Percentiles rank a stretch among this genome's conserved stretches.
phyloP scores from a whole-genome alignment of 1,140 invertebrate species.

The Melipona quadrifasciata region DNA sequence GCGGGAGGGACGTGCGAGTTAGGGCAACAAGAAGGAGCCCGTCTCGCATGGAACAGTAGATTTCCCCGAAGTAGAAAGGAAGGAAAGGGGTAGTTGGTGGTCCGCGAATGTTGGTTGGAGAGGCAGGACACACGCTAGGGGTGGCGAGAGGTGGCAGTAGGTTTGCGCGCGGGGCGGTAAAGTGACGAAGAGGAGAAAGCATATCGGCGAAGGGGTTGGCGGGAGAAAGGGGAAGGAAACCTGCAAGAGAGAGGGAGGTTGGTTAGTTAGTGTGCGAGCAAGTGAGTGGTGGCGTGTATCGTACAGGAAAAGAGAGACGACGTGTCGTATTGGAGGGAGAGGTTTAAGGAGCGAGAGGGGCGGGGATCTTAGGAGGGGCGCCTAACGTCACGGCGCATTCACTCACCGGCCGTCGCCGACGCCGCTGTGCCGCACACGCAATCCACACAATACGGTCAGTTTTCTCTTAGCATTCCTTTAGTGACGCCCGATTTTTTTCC shows the following conservation, averaged over 20 bases:
- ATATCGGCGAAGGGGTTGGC: slow-evolving; percentile 22
- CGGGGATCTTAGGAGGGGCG: slow-evolving; percentile 76
- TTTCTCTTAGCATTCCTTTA: slow-evolving; percentile 53
- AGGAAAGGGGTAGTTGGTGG: slow-evolving; percentile 62
- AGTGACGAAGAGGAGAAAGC: slow-evolving; percentile 47
- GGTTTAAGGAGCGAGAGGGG: slow-evolving; percentile 62
- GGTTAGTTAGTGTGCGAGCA: slow-evolving; percentile 56
- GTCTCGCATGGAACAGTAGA: slow-evolving; percentile 51
- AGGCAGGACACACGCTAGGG: slow-evolving; percentile 55
- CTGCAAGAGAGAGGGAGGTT: slow-evolving; percentile 37
- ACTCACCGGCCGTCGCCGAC: slow-evolving; percentile 80
- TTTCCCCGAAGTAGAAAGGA: slow-evolving; percentile 57
- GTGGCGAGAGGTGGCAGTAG: slow-evolving; percentile 35
- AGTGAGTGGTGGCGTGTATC: slow-evolving; percentile 44
- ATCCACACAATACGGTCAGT: slow-evolving; percentile 74
- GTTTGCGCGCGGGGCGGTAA: slow-evolving; percentile 45
- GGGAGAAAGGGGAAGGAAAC: slow-evolving; percentile 52
- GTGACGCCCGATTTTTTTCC: slow-evolving; percentile 8
- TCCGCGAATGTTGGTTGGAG: slow-evolving; percentile 58
- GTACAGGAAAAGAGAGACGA: slow-evolving; percentile 30
- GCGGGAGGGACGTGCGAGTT: slow-evolving; percentile 32
- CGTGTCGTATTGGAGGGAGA: slow-evolving; percentile 34
- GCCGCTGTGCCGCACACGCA: slow-evolving; percentile 75
- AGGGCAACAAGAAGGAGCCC: slow-evolving; percentile 56
- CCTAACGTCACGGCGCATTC: slow-evolving; percentile 78